These are phyloP conservation scores for Carassius carassius DNA, from an alignment of 2,113 vertebrate species.

Conservation along the genomic window DNA sequence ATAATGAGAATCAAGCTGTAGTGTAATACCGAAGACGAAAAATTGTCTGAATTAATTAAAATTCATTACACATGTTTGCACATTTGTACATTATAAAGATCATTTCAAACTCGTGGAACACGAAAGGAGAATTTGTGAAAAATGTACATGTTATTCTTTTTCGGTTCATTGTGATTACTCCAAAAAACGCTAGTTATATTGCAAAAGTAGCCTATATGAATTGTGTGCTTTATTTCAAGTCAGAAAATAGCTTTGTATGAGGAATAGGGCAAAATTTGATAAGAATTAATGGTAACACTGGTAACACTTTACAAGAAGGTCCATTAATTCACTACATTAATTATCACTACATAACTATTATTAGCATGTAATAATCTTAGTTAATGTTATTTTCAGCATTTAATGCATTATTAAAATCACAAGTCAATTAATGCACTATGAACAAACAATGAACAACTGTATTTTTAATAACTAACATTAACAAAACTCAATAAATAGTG, in stretches of 20 bases:
- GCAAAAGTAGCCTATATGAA: not conserved
- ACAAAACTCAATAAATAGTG: too few relatives aligned
- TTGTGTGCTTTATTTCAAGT: not conserved
- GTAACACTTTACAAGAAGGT: too few relatives aligned
- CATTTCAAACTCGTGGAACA: not conserved
- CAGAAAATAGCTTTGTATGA: not conserved
- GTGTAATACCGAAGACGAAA: not conserved
- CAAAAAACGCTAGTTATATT: not conserved
- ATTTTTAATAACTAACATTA: too few relatives aligned
- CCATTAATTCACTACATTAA: too few relatives aligned
- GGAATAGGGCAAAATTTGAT: not conserved
- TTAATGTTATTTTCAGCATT: too few relatives aligned
- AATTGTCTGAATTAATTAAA: not conserved
- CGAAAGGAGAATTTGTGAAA: too few relatives aligned
- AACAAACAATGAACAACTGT: too few relatives aligned
- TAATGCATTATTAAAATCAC: too few relatives aligned
- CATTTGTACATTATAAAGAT: not conserved
- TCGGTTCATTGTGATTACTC: not conserved
- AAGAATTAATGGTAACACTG: not conserved
- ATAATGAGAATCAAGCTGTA: constrained; percentile 60
- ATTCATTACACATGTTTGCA: not conserved
- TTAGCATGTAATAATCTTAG: too few relatives aligned
- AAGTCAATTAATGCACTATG: too few relatives aligned
- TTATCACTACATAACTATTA: too few relatives aligned
- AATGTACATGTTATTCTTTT: not conserved